Conservation (phyloP, 2,113 vertebrate genomes). For the Otolemur garnettii region DNA sequence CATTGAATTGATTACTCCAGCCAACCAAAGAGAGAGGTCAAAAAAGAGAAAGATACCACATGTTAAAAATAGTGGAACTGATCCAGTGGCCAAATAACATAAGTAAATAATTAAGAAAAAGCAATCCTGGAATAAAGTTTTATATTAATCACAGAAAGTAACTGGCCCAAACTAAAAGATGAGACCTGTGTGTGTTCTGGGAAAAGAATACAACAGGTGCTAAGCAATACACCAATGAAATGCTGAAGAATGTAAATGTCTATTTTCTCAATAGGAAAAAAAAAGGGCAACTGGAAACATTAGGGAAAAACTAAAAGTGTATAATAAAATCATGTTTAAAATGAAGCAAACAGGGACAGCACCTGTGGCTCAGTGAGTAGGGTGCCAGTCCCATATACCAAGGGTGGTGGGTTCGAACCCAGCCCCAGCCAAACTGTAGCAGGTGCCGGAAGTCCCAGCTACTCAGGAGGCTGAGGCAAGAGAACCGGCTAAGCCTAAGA, state of each 20-base stretch:
- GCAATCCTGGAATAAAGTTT: background rate
- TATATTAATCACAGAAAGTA: constrained; percentile 14
- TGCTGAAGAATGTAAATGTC: background rate
- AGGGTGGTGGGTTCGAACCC: no score
- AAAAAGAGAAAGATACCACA: background rate
- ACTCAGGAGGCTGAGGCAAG: no score
- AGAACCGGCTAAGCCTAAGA: no score
- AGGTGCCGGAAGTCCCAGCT: no score
- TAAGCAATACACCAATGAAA: constrained; percentile 2
- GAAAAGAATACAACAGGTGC: constrained; percentile 30
- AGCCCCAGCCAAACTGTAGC: no score
- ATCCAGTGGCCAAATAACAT: background rate
- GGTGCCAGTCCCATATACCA: no score
- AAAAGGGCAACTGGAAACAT: background rate
- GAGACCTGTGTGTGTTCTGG: background rate
- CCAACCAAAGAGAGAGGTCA: background rate
- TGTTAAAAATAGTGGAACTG: background rate
- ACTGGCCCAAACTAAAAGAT: background rate
- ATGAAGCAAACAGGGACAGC: background rate
- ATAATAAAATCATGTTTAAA: constrained; percentile 30
- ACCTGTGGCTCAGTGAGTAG: no score
- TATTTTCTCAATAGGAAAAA: background rate
- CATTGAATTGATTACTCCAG: background rate
- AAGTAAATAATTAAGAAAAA: constrained; percentile 22
- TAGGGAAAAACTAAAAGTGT: background rate